Evolutionary conservation across 1,140 invertebrate genomes (phyloP).

Genomic region (Mya arenaria): DNA sequence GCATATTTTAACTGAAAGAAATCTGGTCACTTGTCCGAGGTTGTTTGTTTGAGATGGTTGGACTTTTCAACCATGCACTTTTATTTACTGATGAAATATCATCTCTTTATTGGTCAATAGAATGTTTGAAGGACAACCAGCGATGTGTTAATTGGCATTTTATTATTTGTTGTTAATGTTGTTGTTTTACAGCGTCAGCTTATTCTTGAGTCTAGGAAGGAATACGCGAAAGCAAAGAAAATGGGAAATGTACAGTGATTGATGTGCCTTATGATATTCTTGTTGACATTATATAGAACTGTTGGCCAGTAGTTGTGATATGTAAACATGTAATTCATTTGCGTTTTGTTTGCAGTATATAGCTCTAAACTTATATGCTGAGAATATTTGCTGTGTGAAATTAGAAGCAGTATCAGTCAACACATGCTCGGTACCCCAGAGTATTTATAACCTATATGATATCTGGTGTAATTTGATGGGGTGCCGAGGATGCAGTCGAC

Average conservation of each 20-base stretch:
- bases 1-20: too few species aligned
- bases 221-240: constrained; percentile 1
- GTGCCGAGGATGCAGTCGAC: too few species aligned
- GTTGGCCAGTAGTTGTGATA: not conserved
- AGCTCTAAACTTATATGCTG: not conserved
- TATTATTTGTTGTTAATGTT: too few species aligned
- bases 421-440: too few species aligned
- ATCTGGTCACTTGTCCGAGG: too few species aligned
- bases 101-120: too few species aligned
- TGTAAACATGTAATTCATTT: not conserved
- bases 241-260: constrained; percentile 1
- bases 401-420: not conserved
- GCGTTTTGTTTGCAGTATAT: not conserved
- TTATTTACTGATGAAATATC: not conserved
- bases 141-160: too few species aligned
- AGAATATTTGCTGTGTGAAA: not conserved
- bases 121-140: too few species aligned
- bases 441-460: too few species aligned
- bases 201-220: not conserved
- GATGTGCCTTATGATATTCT: not conserved
- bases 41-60: too few species aligned
- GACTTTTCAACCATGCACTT: too few species aligned
- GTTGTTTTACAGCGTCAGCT: constrained; percentile 20
- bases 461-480: too few species aligned
- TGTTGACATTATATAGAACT: not conserved